Evolutionary conservation across 1,140 invertebrate species (phyloP), one percentile per base, ranked within the genome.

Genomic region (Dendrolimus kikuchii): DNA sequence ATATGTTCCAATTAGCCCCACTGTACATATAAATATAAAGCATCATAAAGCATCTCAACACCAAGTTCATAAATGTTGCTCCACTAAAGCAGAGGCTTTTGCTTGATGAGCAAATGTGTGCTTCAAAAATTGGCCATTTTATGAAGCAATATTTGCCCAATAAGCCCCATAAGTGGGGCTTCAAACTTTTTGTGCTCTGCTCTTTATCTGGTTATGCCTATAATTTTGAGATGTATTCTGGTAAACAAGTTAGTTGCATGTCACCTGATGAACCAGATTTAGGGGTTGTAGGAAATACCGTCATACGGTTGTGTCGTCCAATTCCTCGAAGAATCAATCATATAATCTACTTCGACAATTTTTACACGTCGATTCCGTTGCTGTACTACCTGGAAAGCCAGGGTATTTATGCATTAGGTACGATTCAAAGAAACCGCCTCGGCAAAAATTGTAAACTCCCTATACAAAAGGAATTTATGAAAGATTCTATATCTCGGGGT

Each of bases 41-140:
- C n/a, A n/a, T n/a, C n/a, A n/a, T n/a, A n/a, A n/a, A n/a, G n/a
- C 53, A 67, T 51, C 49, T 84, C 9, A 68, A 74, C 46, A 53
- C 66, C 42, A 61, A 46, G 49, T 73, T 77, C 49, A 10, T 63
- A 6, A 68, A 8, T 57, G 50, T 71, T 2, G 46, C 46, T 36
- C 68, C 69, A 51, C 46, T 71, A 40, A 60, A 74, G 37, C 63
- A 78, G 68, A 43, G n/a, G n/a, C 51, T 80, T 8, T 68, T 68
- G n/a, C 37, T 78, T 49, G 73, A 81, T 64, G 71, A 66, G 64
- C 67, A 80, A 43, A 68, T 81, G 64, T 78, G 71, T 59, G 10
- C 71, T 40, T 64, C 65, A 5, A 78, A 82, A 62, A 51, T 66
- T 23, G 48, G 39, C 2, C 64, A 71, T 62, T 68, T 62, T 41